Base-by-base conservation (phyloP, 2,797 vertebrate genomes). In the Aythya fuligula region DNA sequence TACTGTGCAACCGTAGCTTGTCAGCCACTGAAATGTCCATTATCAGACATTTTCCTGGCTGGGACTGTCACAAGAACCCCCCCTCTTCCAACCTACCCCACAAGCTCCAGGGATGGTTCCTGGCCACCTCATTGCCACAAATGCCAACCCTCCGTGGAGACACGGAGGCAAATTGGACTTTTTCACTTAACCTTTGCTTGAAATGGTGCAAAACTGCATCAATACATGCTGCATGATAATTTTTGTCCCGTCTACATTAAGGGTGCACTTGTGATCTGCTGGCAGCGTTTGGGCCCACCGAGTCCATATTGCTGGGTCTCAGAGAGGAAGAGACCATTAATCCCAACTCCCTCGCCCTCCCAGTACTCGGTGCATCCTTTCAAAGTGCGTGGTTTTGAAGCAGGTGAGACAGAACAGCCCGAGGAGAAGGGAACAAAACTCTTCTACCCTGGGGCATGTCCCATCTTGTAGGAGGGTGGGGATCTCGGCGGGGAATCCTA, bases 401-500 rank as follows among this genome's bases (percentile, higher is more conserved):
- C 57, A 65, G 34, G 30, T 71, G 57, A 71, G 28, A 47, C 39
- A 66, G 79, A 34, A 39, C 8, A 20, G 57, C 36, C 47, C 83
- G 57, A 38, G 70, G 58, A 53, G 38, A 61, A 67, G 76, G 78
- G 39, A 60, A 8, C 25, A 34, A 1, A 21, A 34, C 15, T 11
- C 9, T 76, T 39, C 28, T 20, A 75, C 20, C 73, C 51, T 34
- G 53, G 21, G 67, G 20, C 47, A 9, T 0, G 25, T 38, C 82
- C 82, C 66, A 56, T 72, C 62, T 38, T 47, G 62, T 12, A 43
- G 70, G 83, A 91, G 47, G 51, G 57, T 39, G 70, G 58, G 89
- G 72, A 87, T 38, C 38, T 82, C 89, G 21, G 36, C 2, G 65
- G 84, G 83, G 64, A 95, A 77, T 82, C 80, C 88, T 30, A 41